Evolutionary conservation across 2,113 vertebrate genomes (phyloP).

Genomic region (Oryzias woworae): DNA sequence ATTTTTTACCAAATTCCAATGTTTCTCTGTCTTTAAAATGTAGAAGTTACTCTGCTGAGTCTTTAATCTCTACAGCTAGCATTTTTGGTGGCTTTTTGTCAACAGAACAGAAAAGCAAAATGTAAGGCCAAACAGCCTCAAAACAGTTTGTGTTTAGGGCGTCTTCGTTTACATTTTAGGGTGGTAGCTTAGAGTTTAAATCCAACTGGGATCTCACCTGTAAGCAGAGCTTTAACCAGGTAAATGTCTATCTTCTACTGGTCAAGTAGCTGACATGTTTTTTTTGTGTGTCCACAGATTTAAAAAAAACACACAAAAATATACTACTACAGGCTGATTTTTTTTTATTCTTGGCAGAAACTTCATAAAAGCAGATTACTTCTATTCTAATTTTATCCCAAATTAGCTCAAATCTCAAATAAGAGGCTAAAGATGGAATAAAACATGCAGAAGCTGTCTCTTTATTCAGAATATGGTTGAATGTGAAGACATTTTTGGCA

Average conservation of each 20-base stretch:
- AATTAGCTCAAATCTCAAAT: no score
- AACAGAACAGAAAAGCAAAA: neutral
- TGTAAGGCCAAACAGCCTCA: neutral
- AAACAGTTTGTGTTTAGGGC: conserved; percentile 11
- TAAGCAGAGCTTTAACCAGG: neutral
- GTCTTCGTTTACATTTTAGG: neutral
- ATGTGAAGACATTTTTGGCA: no score
- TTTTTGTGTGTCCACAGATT: neutral
- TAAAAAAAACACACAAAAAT: neutral
- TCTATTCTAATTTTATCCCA: no score
- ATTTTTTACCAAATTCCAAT: neutral
- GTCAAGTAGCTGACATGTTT: neutral
- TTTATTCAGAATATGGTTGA: no score
- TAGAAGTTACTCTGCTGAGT: neutral
- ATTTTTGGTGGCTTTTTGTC: neutral
- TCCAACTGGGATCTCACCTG: conserved; percentile 6
- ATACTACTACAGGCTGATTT: fast-evolving
- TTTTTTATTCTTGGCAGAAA: neutral
- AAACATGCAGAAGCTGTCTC: no score
- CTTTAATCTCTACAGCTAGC: neutral
- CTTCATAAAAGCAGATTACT: neutral
- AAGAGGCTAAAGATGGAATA: no score
- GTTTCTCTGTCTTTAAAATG: neutral
- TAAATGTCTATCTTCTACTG: neutral
- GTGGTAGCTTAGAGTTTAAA: neutral